Base-by-base conservation (phyloP, 1,140 invertebrate genomes). In the Nephila pilipes region DNA sequence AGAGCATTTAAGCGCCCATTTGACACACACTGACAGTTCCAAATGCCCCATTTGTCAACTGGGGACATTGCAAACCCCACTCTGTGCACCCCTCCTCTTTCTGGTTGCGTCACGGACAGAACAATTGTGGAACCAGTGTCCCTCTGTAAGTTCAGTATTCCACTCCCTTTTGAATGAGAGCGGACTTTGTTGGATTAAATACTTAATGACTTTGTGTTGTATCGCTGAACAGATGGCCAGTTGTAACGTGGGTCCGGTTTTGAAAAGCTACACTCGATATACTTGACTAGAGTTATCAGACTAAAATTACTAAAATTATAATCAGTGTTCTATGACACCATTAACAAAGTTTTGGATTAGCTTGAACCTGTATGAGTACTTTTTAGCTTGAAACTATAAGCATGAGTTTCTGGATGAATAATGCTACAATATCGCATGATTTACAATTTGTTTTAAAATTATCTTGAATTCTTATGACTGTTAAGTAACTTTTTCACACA, bases 1-100 rank as follows among this genome's bases (percentile, higher is more conserved):
- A n/a, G 54, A 65, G 87, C 87, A 54, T 79, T 89, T 75, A 89
- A 36, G 87, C 38, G 65, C 22, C 60, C 65, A 57, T 25, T 46
- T 89, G 87, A 89, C 87, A 89, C 57, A 55, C 87, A 54, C 16
- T 89, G 87, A 89, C 87, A 89, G 46, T 79, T 54, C n/a, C 87
- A 89, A 75, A 89, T 69, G 69, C 87, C 57, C 87, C 65, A 89
- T 89, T 89, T 89, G 87, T 89, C 87, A 89, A 38, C 54, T 54
- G 18, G 32, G 60, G 54, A 65, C 32, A 36, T 60, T 20, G 22
- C 36, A 38, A 75, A 75, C 29, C 32, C 54, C 58, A 32, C 60
- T 65, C n/a, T 38, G 20, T 69, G 20, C 12, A 36, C 18, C 60
- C 38, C 85, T 36, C 85, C 69, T 20, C 69, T 75, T 69, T 87